Conservation (phyloP, 1,140 invertebrate species). For the Bradynema listronoti region DNA sequence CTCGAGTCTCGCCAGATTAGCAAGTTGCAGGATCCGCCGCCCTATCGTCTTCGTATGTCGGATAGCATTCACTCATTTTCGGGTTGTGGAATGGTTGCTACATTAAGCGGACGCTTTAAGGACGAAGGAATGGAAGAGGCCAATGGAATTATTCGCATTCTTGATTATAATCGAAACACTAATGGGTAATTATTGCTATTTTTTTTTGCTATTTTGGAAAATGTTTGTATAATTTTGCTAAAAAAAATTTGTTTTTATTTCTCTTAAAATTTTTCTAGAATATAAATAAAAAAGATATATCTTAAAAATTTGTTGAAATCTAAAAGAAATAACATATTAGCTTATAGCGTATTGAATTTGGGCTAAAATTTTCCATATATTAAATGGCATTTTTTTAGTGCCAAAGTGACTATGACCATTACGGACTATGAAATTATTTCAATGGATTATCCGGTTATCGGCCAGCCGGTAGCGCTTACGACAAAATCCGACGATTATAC, state of each 20-base stretch:
- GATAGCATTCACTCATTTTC: conserved; percentile 35
- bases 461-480: conserved; percentile 28
- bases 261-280: no score
- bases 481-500: conserved; percentile 33
- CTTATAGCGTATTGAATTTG: no score
- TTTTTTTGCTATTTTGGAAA: background rate
- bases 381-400: conserved; percentile 36
- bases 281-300: no score
- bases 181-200: no score
- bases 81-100: conserved; percentile 8
- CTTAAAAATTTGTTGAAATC: no score
- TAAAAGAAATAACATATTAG: no score
- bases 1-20: conserved; percentile 24
- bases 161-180: conserved; percentile 11
- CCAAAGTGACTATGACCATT: conserved; percentile 24
- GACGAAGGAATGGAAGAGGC: conserved; percentile 17
- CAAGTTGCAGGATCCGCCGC: background rate
- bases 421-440: conserved; percentile 26
- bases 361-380: no score
- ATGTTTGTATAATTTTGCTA: background rate
- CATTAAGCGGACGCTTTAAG: conserved; percentile 20
- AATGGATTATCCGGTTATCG: conserved; percentile 24
- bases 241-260: no score
- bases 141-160: conserved; percentile 36
- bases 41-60: conserved; percentile 27